phyloP scores from a whole-genome alignment of 2,113 vertebrate species.

The Solea solea region DNA sequence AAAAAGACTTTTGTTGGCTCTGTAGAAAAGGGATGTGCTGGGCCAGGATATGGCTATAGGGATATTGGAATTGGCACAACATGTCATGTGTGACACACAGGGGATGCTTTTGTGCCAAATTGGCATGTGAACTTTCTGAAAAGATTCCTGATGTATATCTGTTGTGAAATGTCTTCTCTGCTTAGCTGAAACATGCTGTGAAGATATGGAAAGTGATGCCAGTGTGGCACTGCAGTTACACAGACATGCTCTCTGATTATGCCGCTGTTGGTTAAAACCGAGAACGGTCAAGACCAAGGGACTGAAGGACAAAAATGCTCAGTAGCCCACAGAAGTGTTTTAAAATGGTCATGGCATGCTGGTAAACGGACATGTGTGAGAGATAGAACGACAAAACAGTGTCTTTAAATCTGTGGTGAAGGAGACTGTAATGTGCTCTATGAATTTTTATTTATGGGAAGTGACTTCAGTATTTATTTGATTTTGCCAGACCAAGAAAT shows the following conservation, averaged over 20 bases:
- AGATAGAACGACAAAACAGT: not conserved
- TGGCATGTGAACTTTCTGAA: constrained; percentile 25
- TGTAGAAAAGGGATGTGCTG: constrained; percentile 57
- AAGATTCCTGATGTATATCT: constrained; percentile 24
- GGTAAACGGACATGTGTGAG: constrained; percentile 7
- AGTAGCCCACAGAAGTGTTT: constrained; percentile 10
- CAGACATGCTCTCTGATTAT: constrained; percentile 25
- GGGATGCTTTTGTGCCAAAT: constrained; percentile 12
- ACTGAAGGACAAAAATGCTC: constrained; percentile 15
- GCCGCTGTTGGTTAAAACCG: constrained; percentile 34
- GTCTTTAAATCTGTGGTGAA: constrained; percentile 3
- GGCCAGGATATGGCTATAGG: constrained; percentile 33
- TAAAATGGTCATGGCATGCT: not conserved
- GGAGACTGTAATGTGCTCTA: constrained; percentile 14
- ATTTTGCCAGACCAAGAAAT: constrained; percentile 46
- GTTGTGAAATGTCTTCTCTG: constrained; percentile 35
- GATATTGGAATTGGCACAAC: constrained; percentile 62
- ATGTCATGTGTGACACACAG: constrained; percentile 65
- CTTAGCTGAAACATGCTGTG: constrained; percentile 23
- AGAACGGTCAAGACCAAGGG: constrained; percentile 27
- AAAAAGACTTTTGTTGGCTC: constrained; percentile 82
- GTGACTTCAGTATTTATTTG: constrained; percentile 44
- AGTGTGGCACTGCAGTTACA: constrained; percentile 30
- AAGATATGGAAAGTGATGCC: constrained; percentile 30
- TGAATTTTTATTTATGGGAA: constrained; percentile 14